Percentiles rank a stretch among this genome's conserved stretches.
Evolutionary conservation across 2,113 vertebrate species (phyloP).

Genomic region (Oreotragus oreotragus): DNA sequence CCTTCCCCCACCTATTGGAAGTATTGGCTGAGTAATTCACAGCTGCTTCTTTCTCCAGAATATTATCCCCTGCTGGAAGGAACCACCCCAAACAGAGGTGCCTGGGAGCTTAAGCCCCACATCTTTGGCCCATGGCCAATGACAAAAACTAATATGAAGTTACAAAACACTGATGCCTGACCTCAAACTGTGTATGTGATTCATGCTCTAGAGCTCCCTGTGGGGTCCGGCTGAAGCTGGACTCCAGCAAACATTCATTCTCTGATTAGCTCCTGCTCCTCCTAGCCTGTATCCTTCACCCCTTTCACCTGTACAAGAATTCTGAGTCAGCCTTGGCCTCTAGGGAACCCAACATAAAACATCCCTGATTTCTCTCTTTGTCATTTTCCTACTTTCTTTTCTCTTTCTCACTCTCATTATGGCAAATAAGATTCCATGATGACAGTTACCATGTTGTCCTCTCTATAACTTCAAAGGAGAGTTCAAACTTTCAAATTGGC

Average conservation of each 20-base stretch:
- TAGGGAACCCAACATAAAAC: background rate
- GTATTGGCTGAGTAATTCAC: background rate
- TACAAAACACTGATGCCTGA: background rate
- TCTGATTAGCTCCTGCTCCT: background rate
- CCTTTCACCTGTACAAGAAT: background rate
- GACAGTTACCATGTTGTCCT: background rate
- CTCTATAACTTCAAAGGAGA: background rate
- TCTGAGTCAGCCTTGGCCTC: background rate
- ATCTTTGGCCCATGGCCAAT: background rate
- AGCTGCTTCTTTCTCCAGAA: background rate
- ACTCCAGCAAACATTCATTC: background rate
- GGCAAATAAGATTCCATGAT: background rate
- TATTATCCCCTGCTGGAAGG: background rate
- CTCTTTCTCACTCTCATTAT: background rate
- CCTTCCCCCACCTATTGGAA: background rate
- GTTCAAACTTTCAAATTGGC: background rate
- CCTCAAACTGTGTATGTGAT: background rate
- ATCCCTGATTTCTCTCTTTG: background rate
- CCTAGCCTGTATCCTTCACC: background rate
- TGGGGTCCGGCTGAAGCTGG: background rate
- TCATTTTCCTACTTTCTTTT: background rate
- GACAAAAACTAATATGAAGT: background rate
- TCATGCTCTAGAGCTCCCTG: background rate
- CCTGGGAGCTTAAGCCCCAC: background rate
- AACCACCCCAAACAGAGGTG: background rate